A percentile compares a stretch with the other conserved stretches of the same genome.
These are phyloP conservation scores for Trichechus manatus DNA, from an alignment of 2,113 vertebrate species.

Conservation along the genomic window DNA sequence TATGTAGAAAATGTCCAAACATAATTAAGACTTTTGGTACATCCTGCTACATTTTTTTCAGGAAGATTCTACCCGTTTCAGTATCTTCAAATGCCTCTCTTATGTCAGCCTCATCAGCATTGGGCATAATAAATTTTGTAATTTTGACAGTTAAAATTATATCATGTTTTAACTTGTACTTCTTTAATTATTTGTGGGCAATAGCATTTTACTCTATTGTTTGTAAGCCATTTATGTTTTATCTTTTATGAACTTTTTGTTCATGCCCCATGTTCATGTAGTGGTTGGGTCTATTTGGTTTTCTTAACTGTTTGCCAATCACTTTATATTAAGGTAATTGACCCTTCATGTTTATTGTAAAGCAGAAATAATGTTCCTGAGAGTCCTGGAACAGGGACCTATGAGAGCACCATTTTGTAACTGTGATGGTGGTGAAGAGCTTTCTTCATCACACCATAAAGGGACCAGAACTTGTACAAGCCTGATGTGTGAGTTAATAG, in stretches of 20 bases:
- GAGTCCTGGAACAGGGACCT: not conserved
- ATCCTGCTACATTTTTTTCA: not conserved
- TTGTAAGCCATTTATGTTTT: slow-evolving; percentile 50
- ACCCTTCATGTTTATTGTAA: not conserved
- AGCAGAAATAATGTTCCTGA: slow-evolving; percentile 10
- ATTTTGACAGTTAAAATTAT: not conserved
- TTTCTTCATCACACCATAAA: not conserved
- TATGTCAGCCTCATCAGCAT: not conserved
- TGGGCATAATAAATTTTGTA: not conserved
- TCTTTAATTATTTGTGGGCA: slow-evolving; percentile 12
- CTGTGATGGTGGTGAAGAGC: not conserved
- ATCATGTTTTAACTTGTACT: slow-evolving; percentile 26
- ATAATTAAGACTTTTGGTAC: not conserved
- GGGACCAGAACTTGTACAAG: not conserved
- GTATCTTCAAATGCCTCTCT: not conserved
- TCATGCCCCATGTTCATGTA: not conserved
- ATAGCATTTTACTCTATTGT: slow-evolving; percentile 19
- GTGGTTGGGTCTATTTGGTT: slow-evolving; percentile 1
- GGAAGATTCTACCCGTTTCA: not conserved
- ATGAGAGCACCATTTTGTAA: not conserved
- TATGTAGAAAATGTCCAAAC: not conserved
- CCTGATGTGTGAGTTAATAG: not conserved
- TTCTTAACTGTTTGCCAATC: not conserved
- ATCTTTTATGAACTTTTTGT: slow-evolving; percentile 14
- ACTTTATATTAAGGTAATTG: not conserved